Evolutionary conservation across 1,140 invertebrate genomes (phyloP).

Genomic region (Grapholita molesta): DNA sequence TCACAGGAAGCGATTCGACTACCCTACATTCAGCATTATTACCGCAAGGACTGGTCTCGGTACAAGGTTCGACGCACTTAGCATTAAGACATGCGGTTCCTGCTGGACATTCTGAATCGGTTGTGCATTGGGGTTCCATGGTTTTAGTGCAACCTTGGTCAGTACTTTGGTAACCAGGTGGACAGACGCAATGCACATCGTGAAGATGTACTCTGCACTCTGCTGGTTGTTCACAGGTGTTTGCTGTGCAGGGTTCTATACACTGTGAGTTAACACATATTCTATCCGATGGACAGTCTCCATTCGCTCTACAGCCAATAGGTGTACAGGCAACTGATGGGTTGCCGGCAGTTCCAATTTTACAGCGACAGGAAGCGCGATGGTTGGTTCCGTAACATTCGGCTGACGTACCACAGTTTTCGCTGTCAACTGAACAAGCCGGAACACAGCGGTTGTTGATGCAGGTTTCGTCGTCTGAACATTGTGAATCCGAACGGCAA

Average conservation of each 20-base stretch:
- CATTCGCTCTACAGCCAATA: slow-evolving; percentile 86
- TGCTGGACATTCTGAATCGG: slow-evolving; percentile 89
- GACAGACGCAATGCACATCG: slow-evolving; percentile 86
- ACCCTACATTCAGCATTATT: slow-evolving; percentile 89
- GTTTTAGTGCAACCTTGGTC: slow-evolving; percentile 82
- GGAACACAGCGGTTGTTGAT: slow-evolving; percentile 88
- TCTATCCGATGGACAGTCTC: slow-evolving; percentile 85
- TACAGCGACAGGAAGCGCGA: slow-evolving; percentile 88
- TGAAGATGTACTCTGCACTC: slow-evolving; percentile 89
- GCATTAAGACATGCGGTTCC: slow-evolving; percentile 89
- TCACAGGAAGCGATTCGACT: slow-evolving; percentile 88
- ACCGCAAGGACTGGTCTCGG: slow-evolving; percentile 88
- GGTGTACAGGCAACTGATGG: slow-evolving; percentile 86
- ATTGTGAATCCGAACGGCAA: slow-evolving; percentile 86
- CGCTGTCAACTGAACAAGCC: slow-evolving; percentile 83
- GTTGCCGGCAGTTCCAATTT: slow-evolving; percentile 88
- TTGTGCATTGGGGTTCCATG: slow-evolving; percentile 82
- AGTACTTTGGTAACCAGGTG: slow-evolving; percentile 86
- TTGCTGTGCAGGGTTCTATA: slow-evolving; percentile 84
- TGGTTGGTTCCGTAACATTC: slow-evolving; percentile 88
- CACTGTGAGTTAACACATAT: slow-evolving; percentile 91
- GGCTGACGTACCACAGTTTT: slow-evolving; percentile 84
- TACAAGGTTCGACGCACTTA: slow-evolving; percentile 91
- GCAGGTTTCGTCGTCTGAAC: slow-evolving; percentile 87
- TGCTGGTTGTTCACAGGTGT: slow-evolving; percentile 84